Percentiles rank a stretch among this genome's conserved stretches.
Conservation (phyloP, 2,797 vertebrate genomes). For the Orestias chungarensis region DNA sequence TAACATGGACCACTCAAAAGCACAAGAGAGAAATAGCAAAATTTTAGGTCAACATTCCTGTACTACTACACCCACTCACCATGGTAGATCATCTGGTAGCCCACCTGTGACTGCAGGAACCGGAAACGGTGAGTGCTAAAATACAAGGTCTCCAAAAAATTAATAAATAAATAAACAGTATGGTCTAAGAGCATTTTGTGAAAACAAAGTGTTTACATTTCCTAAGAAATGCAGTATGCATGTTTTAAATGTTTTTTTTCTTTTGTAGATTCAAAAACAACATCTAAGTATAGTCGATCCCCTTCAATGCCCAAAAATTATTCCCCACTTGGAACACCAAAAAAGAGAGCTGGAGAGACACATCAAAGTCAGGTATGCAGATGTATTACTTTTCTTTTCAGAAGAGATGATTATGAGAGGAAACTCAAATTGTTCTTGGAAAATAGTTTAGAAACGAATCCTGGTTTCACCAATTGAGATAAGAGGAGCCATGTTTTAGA, state of each 20-base stretch:
- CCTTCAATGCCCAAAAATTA: conserved; percentile 88
- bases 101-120: conserved; percentile 86
- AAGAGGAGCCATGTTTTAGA: neutral
- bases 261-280: conserved; percentile 85
- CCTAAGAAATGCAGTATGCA: neutral
- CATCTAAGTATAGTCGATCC: conserved; percentile 87
- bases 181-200: too few relatives aligned
- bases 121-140: conserved; percentile 83
- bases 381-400: neutral
- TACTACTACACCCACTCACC: conserved; percentile 85
- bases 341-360: conserved; percentile 87
- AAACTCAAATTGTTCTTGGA: too few relatives aligned
- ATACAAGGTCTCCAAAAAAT: neutral
- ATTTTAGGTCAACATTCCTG: conserved; percentile 83
- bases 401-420: neutral
- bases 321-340: conserved; percentile 88
- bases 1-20: conserved; percentile 87
- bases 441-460: too few relatives aligned
- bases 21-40: conserved; percentile 91
- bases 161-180: neutral
- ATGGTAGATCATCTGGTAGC: conserved; percentile 89
- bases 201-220: too few relatives aligned
- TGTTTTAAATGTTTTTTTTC: conserved; percentile 7
- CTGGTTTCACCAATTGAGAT: neutral
- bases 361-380: conserved; percentile 88